Conservation (phyloP, 2,888 invertebrate genomes). For the Eilema caniola region DNA sequence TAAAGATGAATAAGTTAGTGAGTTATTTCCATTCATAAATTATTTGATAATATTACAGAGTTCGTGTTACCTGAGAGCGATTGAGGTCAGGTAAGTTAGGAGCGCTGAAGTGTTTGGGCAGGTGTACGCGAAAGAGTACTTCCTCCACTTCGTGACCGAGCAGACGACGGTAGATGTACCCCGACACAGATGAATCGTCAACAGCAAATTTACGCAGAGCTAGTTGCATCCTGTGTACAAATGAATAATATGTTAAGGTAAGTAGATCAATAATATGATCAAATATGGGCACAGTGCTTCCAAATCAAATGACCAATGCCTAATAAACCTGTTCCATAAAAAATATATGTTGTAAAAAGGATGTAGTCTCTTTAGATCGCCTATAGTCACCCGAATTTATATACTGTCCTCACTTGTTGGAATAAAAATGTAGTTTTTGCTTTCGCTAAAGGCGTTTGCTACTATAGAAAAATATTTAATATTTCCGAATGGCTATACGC, state of each 20-base stretch:
- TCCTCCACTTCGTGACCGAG: slow-evolving; percentile 98
- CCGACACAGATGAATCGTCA: slow-evolving; percentile 98
- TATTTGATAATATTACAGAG: background rate
- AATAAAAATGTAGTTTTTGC: too few species aligned
- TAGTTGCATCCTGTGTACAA: slow-evolving; percentile 94
- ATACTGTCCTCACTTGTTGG: too few species aligned
- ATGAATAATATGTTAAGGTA: background rate
- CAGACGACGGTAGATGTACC: slow-evolving; percentile 98
- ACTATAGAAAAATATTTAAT: too few species aligned
- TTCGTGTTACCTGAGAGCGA: slow-evolving; percentile 92
- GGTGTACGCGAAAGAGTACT: slow-evolving; percentile 94
- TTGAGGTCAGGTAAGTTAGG: slow-evolving; percentile 99
- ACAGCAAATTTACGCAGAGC: slow-evolving; percentile 98
- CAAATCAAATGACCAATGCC: too few species aligned
- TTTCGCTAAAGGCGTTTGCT: too few species aligned
- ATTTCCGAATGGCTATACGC: too few species aligned
- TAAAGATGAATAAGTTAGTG: background rate
- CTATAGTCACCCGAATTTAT: too few species aligned
- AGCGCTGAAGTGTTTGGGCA: slow-evolving; percentile 98
- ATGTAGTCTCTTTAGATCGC: too few species aligned
- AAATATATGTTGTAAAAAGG: too few species aligned
- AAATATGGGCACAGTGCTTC: too few species aligned
- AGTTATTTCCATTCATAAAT: too few species aligned
- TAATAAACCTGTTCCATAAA: too few species aligned
- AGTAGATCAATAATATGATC: background rate